Evolutionary conservation across 1,140 invertebrate genomes (phyloP), one percentile per base, ranked within the genome.

Genomic region (Lamellibrachia luymesi): DNA sequence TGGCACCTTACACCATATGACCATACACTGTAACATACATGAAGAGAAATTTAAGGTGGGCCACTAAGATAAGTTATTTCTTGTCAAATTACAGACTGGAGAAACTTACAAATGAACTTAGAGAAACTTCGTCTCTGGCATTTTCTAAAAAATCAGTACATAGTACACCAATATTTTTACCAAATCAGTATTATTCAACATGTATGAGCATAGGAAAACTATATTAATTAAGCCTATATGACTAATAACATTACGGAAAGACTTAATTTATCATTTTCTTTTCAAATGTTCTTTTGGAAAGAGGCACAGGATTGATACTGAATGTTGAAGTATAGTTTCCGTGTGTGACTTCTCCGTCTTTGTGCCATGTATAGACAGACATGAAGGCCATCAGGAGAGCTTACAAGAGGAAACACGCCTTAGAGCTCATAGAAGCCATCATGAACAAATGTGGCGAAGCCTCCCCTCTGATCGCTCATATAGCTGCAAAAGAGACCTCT

Each of bases 341-440:
- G 64, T 80, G 25, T 8, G 52, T 8, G 52, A 6, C 52, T 8
- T 56, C 52, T 38, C 0, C 38, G 38, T 38, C 38, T 38, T 38
- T 38, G 38, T 38, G 38, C 38, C 38, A 1, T 38, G 38, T 38
- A 38, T 38, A 38, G 38, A 38, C 38, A 38, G 95, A 95, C 93
- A 95, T 95, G 94, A 94, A 94, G 10, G 93, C 92, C 7, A 94
- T 95, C 4, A 94, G 94, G 89, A 95, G 95, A 92, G 94, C 94
- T 0, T 96, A 96, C 94, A 95, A 95, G 93, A 95, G 95, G 93
- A 95, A 95, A 90, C 95, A 95, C 94, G 94, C 94, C 94, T 94
- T 93, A n/a, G 95, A 95, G 25, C 92, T 96, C 17, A 91, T 93
- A 52, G 94, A 94, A 25, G 95, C 95, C 92, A 80, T 91, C 49